Evolutionary conservation across 2,888 invertebrate genomes (phyloP).

Genomic region (Prenolepis imparis): DNA sequence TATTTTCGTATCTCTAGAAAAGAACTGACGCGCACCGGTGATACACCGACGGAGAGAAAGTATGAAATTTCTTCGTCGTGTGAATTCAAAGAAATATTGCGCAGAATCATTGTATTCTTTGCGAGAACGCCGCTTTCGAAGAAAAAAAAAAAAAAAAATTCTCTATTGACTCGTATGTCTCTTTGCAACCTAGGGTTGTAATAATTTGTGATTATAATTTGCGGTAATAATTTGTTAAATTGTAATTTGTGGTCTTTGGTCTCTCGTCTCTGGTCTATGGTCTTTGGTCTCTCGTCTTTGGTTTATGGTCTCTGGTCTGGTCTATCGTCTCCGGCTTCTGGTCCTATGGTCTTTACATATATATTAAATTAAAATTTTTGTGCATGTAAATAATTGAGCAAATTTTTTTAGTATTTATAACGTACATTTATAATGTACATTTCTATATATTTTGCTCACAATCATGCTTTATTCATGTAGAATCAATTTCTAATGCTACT

Average conservation of each 20-base stretch:
- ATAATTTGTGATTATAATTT: no score
- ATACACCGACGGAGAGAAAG: conserved; percentile 52
- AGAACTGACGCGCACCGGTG: conserved; percentile 64
- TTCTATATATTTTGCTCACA: background rate
- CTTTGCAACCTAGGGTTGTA: no score
- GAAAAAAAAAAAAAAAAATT: background rate
- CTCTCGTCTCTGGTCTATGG: no score
- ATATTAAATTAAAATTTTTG: conserved; percentile 3
- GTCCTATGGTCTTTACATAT: no score
- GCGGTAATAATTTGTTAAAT: no score
- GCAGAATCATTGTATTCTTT: background rate
- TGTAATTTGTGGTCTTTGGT: no score
- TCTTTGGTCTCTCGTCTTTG: no score
- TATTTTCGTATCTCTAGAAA: conserved; percentile 75
- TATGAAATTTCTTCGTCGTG: conserved; percentile 18
- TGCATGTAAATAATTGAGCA: background rate
- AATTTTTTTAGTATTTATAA: background rate
- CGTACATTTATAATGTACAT: background rate
- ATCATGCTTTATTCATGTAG: conserved; percentile 25
- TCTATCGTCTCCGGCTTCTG: no score
- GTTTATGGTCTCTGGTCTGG: no score
- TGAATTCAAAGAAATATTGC: conserved; percentile 33
- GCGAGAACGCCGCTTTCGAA: background rate
- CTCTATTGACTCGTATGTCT: background rate
- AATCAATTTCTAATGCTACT: conserved; percentile 34